A percentile compares a stretch with the other conserved stretches of the same genome.
These are phyloP conservation scores for Anthonomus grandis DNA, from an alignment of 1,140 invertebrate genomes.

Conservation along the genomic window DNA sequence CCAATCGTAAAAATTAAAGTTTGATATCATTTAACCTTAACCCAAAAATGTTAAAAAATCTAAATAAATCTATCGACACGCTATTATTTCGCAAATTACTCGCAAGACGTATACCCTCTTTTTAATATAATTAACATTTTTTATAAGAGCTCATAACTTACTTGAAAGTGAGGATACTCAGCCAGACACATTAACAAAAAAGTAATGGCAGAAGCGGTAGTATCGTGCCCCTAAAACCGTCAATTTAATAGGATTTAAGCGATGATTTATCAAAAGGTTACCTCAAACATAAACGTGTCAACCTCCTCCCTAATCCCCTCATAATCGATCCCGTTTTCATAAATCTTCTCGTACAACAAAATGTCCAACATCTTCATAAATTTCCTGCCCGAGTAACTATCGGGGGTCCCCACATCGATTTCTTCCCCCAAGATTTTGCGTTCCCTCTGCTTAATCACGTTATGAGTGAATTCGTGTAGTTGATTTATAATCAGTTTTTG, in stretches of 20 bases:
- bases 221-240: conserved; percentile 55
- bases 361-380: conserved; percentile 72
- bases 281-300: conserved; percentile 84
- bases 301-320: conserved; percentile 78
- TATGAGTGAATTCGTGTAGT: conserved; percentile 66
- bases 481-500: conserved; percentile 52
- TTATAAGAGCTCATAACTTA: conserved; percentile 9
- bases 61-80: no score
- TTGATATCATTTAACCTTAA: no score
- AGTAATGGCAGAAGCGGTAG: conserved; percentile 58
- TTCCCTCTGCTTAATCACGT: conserved; percentile 49
- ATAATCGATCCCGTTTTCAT: conserved; percentile 56
- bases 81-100: no score
- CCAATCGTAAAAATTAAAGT: no score
- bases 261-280: conserved; percentile 34
- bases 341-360: conserved; percentile 59
- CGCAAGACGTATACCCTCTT: no score
- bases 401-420: not conserved
- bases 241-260: not conserved
- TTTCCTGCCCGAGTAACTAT: conserved; percentile 47
- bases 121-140: not conserved
- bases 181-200: conserved; percentile 56
- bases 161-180: conserved; percentile 53
- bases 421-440: conserved; percentile 6
- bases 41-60: no score